These are phyloP conservation scores for Caenorhabditis imperialis DNA, from an alignment of 2,888 invertebrate species.

Conservation along the genomic window DNA sequence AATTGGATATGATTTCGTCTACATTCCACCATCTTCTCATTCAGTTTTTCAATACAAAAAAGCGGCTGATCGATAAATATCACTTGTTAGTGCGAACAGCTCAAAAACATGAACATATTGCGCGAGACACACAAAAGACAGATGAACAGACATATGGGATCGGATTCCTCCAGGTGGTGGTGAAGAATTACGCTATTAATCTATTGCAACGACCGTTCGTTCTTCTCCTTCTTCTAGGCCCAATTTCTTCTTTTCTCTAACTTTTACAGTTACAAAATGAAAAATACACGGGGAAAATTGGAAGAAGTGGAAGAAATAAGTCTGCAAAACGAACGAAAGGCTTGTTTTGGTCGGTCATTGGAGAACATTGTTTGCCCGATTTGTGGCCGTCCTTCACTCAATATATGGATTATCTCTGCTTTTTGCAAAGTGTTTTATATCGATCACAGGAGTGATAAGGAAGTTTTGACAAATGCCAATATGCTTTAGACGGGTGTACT, in stretches of 20 bases:
- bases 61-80: neutral
- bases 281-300: neutral
- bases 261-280: neutral
- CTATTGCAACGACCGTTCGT: neutral
- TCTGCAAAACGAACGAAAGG: conserved; percentile 18
- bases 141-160: neutral
- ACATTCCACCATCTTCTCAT: neutral
- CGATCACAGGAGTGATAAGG: no score
- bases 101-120: no score
- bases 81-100: no score
- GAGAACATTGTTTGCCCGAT: conserved; percentile 39
- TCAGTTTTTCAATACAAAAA: neutral
- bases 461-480: no score
- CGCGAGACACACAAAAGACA: neutral
- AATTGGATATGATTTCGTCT: conserved; percentile 6
- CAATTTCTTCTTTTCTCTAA: neutral
- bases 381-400: no score
- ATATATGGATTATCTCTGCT: no score
- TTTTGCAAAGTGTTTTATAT: no score
- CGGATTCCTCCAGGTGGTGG: neutral
- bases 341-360: conserved; percentile 32
- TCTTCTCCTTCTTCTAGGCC: neutral
- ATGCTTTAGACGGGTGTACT: no score
- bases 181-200: neutral
- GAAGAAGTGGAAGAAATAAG: conserved; percentile 6